Percentiles rank a stretch among this genome's conserved stretches.
Conservation (phyloP, 2,888 invertebrate genomes). For the Hylaea fasciaria region DNA sequence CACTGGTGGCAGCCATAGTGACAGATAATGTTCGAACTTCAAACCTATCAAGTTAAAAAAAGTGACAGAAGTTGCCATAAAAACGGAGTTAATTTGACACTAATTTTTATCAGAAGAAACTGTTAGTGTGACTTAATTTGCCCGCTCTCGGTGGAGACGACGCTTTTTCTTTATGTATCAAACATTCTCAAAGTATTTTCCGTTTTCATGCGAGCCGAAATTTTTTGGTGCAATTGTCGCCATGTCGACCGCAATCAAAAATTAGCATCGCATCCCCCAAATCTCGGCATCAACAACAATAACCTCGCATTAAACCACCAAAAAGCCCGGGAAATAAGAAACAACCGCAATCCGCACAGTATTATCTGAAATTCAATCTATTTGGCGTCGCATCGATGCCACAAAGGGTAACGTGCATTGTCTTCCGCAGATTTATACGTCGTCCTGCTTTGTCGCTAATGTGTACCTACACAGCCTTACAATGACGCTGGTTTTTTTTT, state of each 20-base stretch:
- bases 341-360: slow-evolving; percentile 68
- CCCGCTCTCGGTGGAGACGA: no score
- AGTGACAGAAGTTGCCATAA: no score
- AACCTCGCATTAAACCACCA: slow-evolving; percentile 46
- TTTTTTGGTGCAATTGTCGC: background rate
- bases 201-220: background rate
- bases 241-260: slow-evolving; percentile 20
- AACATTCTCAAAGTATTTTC: no score
- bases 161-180: no score
- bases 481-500: slow-evolving; percentile 68
- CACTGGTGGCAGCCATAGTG: background rate
- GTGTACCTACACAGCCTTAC: slow-evolving; percentile 76
- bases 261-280: slow-evolving; percentile 36
- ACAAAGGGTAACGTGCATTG: slow-evolving; percentile 80
- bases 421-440: slow-evolving; percentile 78
- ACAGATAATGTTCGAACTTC: background rate
- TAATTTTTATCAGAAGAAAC: no score
- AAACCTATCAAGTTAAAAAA: background rate
- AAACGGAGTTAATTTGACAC: no score
- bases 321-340: slow-evolving; percentile 61
- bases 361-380: slow-evolving; percentile 82
- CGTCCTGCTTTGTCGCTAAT: slow-evolving; percentile 76
- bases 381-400: slow-evolving; percentile 77
- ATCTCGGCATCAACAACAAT: slow-evolving; percentile 47
- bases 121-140: no score